Evolutionary conservation across 2,888 invertebrate species (phyloP), one percentile per base, ranked within the genome.

Genomic region (Cancer borealis): DNA sequence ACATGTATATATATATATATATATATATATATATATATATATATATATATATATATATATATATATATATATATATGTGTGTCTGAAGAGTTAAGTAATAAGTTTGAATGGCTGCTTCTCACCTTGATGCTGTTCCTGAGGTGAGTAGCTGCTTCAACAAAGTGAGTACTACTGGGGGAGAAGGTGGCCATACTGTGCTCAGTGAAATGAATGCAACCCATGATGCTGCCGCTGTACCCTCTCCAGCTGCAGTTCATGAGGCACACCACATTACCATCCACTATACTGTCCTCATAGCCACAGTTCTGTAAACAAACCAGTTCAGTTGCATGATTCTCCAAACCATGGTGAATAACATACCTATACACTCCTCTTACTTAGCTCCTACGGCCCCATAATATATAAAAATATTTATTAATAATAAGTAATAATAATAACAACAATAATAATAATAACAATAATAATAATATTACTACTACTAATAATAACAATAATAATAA

Each of bases 241-340:
- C 94, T 47, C 94, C 94, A 94, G 30, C 84, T 92, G 45, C 94
- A 79, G 84, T 94, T 94, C 79, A 88, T 92, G 60, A 94, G 79
- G 17, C 90, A 47, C 73, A 92, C 14, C 39, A 94, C 17, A 0
- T 60, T 46, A 12, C 89, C 92, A 6, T 49, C 73, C 46, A 26
- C 45, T n/a, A 94, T 46, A 46, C 26, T 92, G 60, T 94, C 92
- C 60, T 92, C 94, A 73, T 89, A 88, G 6, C 94, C 94, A 90
- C 73, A 90, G 8, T 92, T 92, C 94, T 94, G 94, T 17, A 87
- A 30, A 49, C 45, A 91, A 66, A 66, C 5, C 39, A 39, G 39
- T 39, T 2, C 39, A 39, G 39, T 39, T 39, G 39, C 39, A 39
- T 39, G 39, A 39, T 39, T 39, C 39, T 39, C 39, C 39, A 39